Conservation (phyloP, 1,140 invertebrate genomes). For the Aphelinus certus region DNA sequence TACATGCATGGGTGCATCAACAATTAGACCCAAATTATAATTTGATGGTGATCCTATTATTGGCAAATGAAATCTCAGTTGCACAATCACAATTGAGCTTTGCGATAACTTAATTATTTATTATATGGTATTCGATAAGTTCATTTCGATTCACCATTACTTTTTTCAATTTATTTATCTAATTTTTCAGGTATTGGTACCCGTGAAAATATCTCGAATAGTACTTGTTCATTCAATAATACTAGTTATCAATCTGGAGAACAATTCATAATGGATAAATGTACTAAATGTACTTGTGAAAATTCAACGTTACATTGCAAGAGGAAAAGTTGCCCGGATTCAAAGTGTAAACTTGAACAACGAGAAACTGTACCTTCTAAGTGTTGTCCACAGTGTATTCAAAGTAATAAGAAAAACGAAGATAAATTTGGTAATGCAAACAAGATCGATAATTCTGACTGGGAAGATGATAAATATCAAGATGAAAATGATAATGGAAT, state of each 20-base stretch:
- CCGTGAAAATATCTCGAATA: conserved; percentile 61
- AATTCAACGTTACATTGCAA: conserved; percentile 65
- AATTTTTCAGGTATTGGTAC: conserved; percentile 50
- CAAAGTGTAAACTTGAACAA: background rate
- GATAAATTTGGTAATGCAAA: background rate
- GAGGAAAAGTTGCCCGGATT: background rate
- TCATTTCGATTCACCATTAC: too few relatives aligned
- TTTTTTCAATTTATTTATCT: background rate
- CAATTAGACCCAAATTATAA: too few relatives aligned
- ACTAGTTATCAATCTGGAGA: conserved; percentile 70
- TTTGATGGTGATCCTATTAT: too few relatives aligned
- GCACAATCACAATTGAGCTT: too few relatives aligned
- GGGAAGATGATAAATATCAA: too few relatives aligned
- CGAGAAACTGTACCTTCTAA: background rate
- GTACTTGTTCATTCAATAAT: conserved; percentile 76
- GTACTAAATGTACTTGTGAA: conserved; percentile 82
- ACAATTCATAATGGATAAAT: conserved; percentile 77
- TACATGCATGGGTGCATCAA: too few relatives aligned
- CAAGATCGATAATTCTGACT: too few relatives aligned
- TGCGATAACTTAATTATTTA: too few relatives aligned
- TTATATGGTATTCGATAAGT: too few relatives aligned
- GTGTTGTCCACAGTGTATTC: background rate
- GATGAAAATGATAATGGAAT: too few relatives aligned
- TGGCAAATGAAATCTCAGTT: too few relatives aligned
- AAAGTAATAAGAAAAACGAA: background rate